These are phyloP conservation scores for Rapana venosa DNA, from an alignment of 2,888 invertebrate species.

Conservation along the genomic window DNA sequence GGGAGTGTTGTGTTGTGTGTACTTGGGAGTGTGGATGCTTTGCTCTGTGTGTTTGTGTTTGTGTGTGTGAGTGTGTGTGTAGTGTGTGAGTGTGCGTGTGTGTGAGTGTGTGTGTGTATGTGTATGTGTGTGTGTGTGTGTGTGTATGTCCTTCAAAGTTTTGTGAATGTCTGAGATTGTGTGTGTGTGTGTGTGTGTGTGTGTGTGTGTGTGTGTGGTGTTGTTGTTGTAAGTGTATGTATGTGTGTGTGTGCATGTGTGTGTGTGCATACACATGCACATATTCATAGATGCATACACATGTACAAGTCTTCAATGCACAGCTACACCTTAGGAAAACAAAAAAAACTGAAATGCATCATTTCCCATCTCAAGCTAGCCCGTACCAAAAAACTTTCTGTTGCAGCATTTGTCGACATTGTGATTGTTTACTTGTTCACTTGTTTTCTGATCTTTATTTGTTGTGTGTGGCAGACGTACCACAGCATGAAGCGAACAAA, in stretches of 20 bases:
- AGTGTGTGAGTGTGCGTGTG: not conserved
- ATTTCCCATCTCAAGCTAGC: too few relatives aligned
- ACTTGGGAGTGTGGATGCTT: not conserved
- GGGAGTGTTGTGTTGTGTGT: not conserved
- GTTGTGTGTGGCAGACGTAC: slow-evolving; percentile 35
- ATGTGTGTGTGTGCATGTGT: not conserved
- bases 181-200: not conserved
- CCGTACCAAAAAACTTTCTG: too few relatives aligned
- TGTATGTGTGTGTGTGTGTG: not conserved
- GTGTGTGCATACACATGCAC: not conserved
- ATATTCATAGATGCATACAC: not conserved
- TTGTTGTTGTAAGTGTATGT: not conserved
- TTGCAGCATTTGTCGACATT: too few relatives aligned
- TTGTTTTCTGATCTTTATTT: too few relatives aligned
- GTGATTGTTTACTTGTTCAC: too few relatives aligned
- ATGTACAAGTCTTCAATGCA: not conserved
- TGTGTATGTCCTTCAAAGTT: too few relatives aligned
- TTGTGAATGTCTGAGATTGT: not conserved
- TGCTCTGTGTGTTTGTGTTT: not conserved
- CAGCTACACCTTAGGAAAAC: too few relatives aligned
- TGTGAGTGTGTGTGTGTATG: not conserved
- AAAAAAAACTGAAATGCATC: too few relatives aligned
- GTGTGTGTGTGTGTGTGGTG: too few relatives aligned
- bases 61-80: not conserved
- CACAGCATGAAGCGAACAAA: slow-evolving; percentile 37